A percentile compares a stretch with the other conserved stretches of the same genome.
phyloP scores from a whole-genome alignment of 2,113 vertebrate species.

The Empidonax traillii region DNA sequence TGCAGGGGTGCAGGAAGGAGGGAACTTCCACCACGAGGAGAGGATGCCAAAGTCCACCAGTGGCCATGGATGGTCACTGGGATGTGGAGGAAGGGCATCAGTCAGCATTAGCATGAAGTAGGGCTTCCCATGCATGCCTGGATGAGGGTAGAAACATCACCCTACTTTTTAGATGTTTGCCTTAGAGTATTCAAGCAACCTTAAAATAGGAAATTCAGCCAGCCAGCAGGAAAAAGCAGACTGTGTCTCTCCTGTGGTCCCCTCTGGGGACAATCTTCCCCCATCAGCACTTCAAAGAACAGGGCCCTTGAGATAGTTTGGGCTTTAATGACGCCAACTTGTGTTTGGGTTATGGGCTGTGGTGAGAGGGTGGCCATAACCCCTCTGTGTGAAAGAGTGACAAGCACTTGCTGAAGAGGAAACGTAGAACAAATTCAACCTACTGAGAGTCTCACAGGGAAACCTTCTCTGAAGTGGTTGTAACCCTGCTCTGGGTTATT shows the following conservation, averaged over 20 bases:
- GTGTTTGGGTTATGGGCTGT: background rate
- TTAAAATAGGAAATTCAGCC: background rate
- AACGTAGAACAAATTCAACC: background rate
- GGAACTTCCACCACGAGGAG: accelerated
- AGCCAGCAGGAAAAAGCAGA: background rate
- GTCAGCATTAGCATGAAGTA: background rate
- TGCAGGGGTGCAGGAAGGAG: background rate
- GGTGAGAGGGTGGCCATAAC: background rate
- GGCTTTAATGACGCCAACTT: background rate
- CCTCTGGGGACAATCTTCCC: background rate
- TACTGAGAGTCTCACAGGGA: background rate
- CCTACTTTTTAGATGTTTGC: background rate
- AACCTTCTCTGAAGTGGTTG: background rate
- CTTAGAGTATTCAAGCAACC: background rate
- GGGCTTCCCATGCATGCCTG: background rate
- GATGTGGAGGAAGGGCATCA: background rate
- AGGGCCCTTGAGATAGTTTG: background rate
- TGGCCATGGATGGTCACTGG: accelerated
- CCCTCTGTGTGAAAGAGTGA: accelerated
- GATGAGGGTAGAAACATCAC: background rate
- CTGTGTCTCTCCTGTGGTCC: background rate
- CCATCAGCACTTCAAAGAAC: accelerated
- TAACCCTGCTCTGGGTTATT: background rate
- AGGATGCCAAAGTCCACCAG: background rate
- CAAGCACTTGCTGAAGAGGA: accelerated